These are phyloP conservation scores for Carassius gibelio DNA, from an alignment of 2,113 vertebrate species.

Conservation along the genomic window DNA sequence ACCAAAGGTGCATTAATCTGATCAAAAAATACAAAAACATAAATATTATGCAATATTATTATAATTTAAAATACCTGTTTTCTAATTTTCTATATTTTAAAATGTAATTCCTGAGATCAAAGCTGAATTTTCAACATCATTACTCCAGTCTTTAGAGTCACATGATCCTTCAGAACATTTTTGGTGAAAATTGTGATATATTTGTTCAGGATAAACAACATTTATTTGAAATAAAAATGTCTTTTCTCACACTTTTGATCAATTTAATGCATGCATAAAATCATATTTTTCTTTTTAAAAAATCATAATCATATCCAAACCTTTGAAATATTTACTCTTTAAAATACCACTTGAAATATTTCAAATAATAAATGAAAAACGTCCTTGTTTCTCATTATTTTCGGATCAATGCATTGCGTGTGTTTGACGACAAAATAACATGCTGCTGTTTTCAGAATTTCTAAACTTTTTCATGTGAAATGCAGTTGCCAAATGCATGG, in stretches of 20 bases:
- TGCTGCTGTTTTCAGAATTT: neutral
- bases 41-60: too few relatives aligned
- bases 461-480: neutral
- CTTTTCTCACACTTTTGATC: neutral
- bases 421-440: neutral
- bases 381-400: neutral
- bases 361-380: too few relatives aligned
- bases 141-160: neutral
- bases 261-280: neutral
- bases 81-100: neutral
- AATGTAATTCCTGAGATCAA: neutral
- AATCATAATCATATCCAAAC: neutral
- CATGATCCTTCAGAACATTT: neutral
- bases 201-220: neutral
- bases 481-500: neutral
- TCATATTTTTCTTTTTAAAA: neutral
- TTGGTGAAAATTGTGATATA: too few relatives aligned
- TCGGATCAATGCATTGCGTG: neutral
- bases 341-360: too few relatives aligned
- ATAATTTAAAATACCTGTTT: too few relatives aligned
- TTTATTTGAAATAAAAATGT: neutral
- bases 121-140: neutral
- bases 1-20: too few relatives aligned
- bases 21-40: too few relatives aligned
- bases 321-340: too few relatives aligned